These are phyloP conservation scores for Phengaris alcon DNA, from an alignment of 2,888 invertebrate species.

Conservation along the genomic window DNA sequence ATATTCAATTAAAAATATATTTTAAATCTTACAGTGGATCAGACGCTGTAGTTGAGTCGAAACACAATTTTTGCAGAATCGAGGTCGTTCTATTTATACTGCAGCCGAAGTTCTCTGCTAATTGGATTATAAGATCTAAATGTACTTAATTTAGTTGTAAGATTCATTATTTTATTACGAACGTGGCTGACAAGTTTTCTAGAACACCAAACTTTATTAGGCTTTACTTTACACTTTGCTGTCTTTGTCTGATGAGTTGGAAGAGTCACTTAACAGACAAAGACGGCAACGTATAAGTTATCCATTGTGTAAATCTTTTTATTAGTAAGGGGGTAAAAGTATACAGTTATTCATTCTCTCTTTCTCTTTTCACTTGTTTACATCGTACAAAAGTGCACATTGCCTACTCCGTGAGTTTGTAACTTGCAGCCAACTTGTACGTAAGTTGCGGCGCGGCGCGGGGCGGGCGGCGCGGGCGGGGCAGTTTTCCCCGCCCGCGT, in stretches of 20 bases:
- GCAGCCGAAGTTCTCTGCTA: background rate
- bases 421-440: slow-evolving; percentile 50
- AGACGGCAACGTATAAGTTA: no score
- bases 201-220: no score
- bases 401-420: slow-evolving; percentile 18
- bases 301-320: no score
- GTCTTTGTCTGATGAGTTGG: no score
- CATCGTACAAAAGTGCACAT: background rate
- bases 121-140: background rate
- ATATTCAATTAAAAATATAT: background rate
- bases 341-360: background rate
- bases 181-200: no score
- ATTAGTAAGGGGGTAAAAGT: background rate
- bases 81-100: slow-evolving; percentile 1
- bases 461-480: slow-evolving; percentile 49
- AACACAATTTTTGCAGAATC: slow-evolving; percentile 2
- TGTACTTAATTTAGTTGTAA: no score
- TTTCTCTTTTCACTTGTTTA: background rate
- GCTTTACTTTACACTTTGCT: no score
- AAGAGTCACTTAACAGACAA: no score
- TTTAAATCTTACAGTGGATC: background rate
- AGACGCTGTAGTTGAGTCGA: background rate
- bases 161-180: no score
- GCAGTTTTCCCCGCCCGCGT: slow-evolving; percentile 72
- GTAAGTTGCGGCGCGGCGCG: slow-evolving; percentile 42